Conservation (phyloP, 2,113 vertebrate genomes). For the Amphiprion ocellaris region DNA sequence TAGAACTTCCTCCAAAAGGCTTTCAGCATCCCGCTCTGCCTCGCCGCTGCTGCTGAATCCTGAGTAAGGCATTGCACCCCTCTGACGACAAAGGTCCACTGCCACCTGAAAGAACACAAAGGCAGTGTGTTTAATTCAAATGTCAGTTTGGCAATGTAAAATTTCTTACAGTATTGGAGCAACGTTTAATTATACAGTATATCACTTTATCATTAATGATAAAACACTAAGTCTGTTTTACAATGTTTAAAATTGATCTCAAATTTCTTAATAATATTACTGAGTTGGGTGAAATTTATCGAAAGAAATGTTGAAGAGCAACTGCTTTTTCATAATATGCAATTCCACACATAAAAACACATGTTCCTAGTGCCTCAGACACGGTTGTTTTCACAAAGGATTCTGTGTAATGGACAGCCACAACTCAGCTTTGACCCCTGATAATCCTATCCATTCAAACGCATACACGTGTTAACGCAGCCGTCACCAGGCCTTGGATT, state of each 20-base stretch:
- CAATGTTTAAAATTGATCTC: background rate
- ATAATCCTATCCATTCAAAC: slow-evolving; percentile 69
- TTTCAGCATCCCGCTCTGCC: slow-evolving; percentile 85
- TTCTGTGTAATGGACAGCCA: slow-evolving; percentile 26
- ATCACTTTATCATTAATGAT: background rate
- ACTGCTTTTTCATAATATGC: background rate
- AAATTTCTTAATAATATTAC: background rate
- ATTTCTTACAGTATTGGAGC: background rate
- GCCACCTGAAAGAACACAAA: slow-evolving; percentile 76
- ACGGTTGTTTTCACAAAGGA: slow-evolving; percentile 36
- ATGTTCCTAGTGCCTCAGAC: slow-evolving; percentile 1
- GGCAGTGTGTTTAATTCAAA: background rate
- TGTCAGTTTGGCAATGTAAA: background rate
- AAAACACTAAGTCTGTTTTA: background rate
- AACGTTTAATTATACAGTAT: background rate
- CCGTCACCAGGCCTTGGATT: slow-evolving; percentile 43
- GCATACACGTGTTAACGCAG: slow-evolving; percentile 48
- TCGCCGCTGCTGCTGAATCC: slow-evolving; percentile 73
- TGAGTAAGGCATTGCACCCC: slow-evolving; percentile 79
- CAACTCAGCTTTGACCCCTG: slow-evolving; percentile 43
- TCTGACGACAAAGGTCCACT: slow-evolving; percentile 85
- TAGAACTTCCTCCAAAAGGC: slow-evolving; percentile 87
- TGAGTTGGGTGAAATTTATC: slow-evolving; percentile 1
- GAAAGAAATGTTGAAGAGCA: background rate
- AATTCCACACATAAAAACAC: background rate